These are phyloP conservation scores for Nannospalax galili DNA, from an alignment of 2,113 vertebrate genomes.

Conservation along the genomic window DNA sequence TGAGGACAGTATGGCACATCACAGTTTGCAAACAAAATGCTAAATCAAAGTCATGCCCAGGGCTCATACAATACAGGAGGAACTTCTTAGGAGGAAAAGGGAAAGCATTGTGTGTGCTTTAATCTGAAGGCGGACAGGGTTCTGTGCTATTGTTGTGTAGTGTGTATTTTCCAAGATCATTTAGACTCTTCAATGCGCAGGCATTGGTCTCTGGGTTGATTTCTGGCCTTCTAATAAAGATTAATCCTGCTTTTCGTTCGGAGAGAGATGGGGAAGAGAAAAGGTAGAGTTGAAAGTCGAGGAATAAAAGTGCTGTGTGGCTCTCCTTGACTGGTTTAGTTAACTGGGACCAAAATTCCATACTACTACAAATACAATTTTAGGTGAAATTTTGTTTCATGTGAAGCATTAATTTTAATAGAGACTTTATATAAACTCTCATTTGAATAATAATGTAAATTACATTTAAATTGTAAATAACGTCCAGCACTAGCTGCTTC, in stretches of 20 bases:
- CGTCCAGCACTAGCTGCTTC: slow-evolving; percentile 87
- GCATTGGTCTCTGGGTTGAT: neutral
- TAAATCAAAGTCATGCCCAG: neutral
- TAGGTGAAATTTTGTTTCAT: slow-evolving; percentile 71
- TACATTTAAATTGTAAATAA: slow-evolving; percentile 90
- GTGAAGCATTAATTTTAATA: slow-evolving; percentile 85
- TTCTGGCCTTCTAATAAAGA: slow-evolving; percentile 51
- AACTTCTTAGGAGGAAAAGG: slow-evolving; percentile 25
- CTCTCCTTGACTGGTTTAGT: slow-evolving; percentile 65
- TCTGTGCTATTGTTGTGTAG: slow-evolving; percentile 15
- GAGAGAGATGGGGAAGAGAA: slow-evolving; percentile 26
- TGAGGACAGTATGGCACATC: neutral
- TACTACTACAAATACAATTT: slow-evolving; percentile 71
- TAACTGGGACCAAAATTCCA: slow-evolving; percentile 61
- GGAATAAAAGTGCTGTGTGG: slow-evolving; percentile 11
- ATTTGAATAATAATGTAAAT: slow-evolving; percentile 87
- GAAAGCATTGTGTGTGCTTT: neutral
- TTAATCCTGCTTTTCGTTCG: slow-evolving; percentile 35
- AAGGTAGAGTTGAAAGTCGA: neutral
- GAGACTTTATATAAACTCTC: slow-evolving; percentile 82
- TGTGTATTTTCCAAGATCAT: neutral
- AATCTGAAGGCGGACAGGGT: neutral
- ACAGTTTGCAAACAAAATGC: slow-evolving; percentile 47
- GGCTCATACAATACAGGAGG: slow-evolving; percentile 17
- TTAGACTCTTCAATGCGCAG: neutral